Evolutionary conservation across 1,140 invertebrate species (phyloP), one percentile per base, ranked within the genome.

Genomic region (Heliconius congener): DNA sequence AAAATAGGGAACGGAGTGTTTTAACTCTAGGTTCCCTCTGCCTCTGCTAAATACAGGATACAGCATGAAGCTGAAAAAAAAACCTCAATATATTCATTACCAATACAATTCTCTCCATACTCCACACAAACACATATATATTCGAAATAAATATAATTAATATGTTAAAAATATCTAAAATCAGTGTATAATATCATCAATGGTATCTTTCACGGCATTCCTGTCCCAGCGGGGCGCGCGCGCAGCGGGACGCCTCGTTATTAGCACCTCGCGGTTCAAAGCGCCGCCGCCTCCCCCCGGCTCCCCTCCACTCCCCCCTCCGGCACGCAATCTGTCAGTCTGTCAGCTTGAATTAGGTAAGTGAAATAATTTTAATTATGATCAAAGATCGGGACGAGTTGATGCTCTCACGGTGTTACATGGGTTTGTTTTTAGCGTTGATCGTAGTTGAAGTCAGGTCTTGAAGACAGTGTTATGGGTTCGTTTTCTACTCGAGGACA

Each of bases 201-300:
- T 77, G 71, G 70, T 77, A 46, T 77, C 74, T 34, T 77, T 76
- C 74, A 80, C 82, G 77, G 86, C 84, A 93, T 91, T 90, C 89
- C 86, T 81, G 46, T 57, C 89, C n/a, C 92, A 89, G 90, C 92
- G 85, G 89, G 89, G 87, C 86, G 89, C 85, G 76, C 23, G 84
- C 91, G 85, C 92, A 81, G 90, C 90, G 86, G 90, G 92, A 83
- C 83, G 87, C 87, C 91, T 94, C 88, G 91, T 94, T 94, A 94
- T 94, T 94, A 94, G 91, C 92, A 93, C 92, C 92, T 94, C 91
- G 84, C 74, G 81, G 86, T 83, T 88, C 91, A 92, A 93, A 92
- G 82, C 75, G 81, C 88, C 88, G 90, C 86, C 52, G 34, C 42
- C 13, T 46, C 11, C 42, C 42, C 42, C 34, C 34, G 34, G 34